phyloP scores from a whole-genome alignment of 1,140 invertebrate genomes.

The Zaprionus inermis region DNA sequence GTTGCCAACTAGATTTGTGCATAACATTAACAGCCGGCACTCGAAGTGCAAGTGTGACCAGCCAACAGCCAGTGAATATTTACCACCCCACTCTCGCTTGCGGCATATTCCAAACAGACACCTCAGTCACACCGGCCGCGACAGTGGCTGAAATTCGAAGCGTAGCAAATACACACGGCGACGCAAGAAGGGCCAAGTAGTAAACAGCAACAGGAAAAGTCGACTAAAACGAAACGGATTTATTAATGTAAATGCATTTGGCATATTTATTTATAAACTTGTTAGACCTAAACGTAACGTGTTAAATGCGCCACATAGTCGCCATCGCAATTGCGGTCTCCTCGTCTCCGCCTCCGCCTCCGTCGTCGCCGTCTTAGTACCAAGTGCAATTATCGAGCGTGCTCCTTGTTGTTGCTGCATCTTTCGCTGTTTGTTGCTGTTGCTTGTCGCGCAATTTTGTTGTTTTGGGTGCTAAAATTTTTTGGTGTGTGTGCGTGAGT shows the following conservation, averaged over 20 bases:
- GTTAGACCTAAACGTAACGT: constrained; percentile 45
- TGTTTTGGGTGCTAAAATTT: constrained; percentile 50
- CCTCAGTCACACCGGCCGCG: constrained; percentile 36
- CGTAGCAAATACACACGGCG: constrained; percentile 57
- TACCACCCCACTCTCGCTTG: constrained; percentile 4
- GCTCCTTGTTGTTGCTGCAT: constrained; percentile 16
- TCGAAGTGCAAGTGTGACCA: constrained; percentile 23
- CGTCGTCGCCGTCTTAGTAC: constrained; percentile 14
- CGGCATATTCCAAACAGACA: constrained; percentile 1
- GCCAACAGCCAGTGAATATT: neutral
- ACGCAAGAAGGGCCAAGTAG: constrained; percentile 33
- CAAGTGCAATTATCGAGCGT: constrained; percentile 51
- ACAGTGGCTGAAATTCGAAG: constrained; percentile 59
- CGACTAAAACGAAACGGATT: constrained; percentile 39
- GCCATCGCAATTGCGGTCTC: neutral
- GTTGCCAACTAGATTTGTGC: constrained; percentile 1
- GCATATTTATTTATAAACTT: constrained; percentile 74
- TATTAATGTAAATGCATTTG: constrained; percentile 66
- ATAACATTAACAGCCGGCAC: neutral
- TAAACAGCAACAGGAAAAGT: constrained; percentile 56
- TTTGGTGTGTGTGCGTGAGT: constrained; percentile 6
- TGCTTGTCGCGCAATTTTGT: constrained; percentile 22
- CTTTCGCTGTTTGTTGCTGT: constrained; percentile 13
- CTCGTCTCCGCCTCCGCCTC: neutral
- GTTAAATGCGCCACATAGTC: constrained; percentile 30